Percentiles rank a stretch among this genome's conserved stretches.
Conservation (phyloP, 2,888 invertebrate genomes). For the Acrocyrtus sp. region DNA sequence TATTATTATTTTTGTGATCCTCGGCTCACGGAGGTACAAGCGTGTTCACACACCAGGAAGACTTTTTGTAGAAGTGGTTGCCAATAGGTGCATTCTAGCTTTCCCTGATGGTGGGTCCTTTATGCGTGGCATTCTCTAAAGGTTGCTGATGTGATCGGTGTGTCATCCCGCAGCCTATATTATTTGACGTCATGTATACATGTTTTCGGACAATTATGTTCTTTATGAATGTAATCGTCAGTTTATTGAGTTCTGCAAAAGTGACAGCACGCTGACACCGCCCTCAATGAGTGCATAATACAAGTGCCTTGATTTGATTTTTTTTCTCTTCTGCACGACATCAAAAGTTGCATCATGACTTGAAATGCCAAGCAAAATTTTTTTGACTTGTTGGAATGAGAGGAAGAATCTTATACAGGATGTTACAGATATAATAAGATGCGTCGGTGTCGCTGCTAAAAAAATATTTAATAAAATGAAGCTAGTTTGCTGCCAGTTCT, state of each 20-base stretch:
- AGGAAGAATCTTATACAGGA: too few species aligned
- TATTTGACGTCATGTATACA: constrained; percentile 44
- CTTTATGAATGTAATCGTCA: constrained; percentile 46
- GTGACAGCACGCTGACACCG: constrained; percentile 48
- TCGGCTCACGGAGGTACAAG: background rate
- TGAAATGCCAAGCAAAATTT: constrained; percentile 1
- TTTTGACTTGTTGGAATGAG: too few species aligned
- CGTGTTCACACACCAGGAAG: constrained; percentile 30
- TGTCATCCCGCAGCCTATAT: constrained; percentile 30
- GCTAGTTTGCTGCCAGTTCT: too few species aligned
- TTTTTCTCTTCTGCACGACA: constrained; percentile 32
- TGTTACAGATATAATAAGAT: too few species aligned
- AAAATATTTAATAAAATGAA: too few species aligned
- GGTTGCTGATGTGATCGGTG: constrained; percentile 39
- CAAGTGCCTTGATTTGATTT: constrained; percentile 25
- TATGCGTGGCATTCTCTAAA: constrained; percentile 26
- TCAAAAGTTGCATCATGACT: constrained; percentile 36
- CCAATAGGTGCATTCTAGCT: constrained; percentile 34
- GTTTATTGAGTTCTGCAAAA: constrained; percentile 36
- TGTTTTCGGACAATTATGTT: constrained; percentile 48
- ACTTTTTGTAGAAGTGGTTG: constrained; percentile 15
- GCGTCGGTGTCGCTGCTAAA: too few species aligned
- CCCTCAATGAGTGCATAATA: constrained; percentile 32
- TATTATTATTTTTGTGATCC: constrained; percentile 22
- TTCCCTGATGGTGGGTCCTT: constrained; percentile 44